Evolutionary conservation across 1,140 invertebrate species (phyloP).

Genomic region (Neocloeon triangulifer): DNA sequence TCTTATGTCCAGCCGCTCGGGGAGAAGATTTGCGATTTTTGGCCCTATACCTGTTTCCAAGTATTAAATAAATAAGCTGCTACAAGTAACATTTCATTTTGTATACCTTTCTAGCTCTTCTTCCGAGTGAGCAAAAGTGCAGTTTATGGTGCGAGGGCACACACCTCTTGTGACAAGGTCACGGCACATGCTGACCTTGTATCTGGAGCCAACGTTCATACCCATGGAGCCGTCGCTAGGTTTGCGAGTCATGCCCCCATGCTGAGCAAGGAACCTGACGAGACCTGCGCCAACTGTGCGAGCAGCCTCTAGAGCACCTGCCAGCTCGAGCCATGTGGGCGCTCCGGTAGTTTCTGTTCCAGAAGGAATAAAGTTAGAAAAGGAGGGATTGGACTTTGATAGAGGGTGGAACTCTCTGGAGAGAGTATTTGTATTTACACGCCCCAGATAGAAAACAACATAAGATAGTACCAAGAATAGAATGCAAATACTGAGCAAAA

Average conservation of each 20-base stretch:
- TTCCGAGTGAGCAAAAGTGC: conserved; percentile 80
- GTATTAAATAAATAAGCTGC: conserved; percentile 8
- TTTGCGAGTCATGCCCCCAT: conserved; percentile 42
- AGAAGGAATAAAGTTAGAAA: conserved; percentile 1
- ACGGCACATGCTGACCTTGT: conserved; percentile 80
- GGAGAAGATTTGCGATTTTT: conserved; percentile 33
- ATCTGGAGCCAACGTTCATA: conserved; percentile 53
- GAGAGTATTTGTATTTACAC: too few relatives aligned
- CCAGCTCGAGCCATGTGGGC: conserved; percentile 48
- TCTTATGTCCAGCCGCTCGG: too few relatives aligned
- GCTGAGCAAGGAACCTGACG: conserved; percentile 64
- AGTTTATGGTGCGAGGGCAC: conserved; percentile 66
- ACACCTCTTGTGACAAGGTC: conserved; percentile 51
- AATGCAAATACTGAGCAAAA: too few relatives aligned
- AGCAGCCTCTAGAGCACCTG: conserved; percentile 55
- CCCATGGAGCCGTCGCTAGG: conserved; percentile 27
- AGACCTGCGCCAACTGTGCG: conserved; percentile 61
- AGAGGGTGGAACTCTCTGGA: too few relatives aligned
- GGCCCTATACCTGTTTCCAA: conserved; percentile 22
- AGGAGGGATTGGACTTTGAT: too few relatives aligned
- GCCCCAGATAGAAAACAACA: too few relatives aligned
- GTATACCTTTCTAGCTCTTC: conserved; percentile 66
- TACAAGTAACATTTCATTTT: conserved; percentile 6
- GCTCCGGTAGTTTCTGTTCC: too few relatives aligned
- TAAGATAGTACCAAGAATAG: too few relatives aligned